A percentile compares a stretch with the other conserved stretches of the same genome.
These are phyloP conservation scores for Tiliacea citrago DNA, from an alignment of 2,888 invertebrate genomes.

Conservation along the genomic window DNA sequence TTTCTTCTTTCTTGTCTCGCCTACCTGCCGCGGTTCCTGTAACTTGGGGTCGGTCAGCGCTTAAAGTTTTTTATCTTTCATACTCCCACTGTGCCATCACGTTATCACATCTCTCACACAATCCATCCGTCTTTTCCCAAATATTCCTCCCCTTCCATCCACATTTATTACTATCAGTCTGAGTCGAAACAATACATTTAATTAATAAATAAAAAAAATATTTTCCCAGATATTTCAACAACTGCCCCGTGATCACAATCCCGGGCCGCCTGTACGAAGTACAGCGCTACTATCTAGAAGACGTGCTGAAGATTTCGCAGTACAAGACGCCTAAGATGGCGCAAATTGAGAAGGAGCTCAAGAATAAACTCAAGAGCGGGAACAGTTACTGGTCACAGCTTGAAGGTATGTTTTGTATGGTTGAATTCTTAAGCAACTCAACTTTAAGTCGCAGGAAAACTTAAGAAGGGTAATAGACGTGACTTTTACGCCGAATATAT, in stretches of 20 bases:
- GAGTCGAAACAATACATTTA: too few species aligned
- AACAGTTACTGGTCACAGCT: slow-evolving; percentile 86
- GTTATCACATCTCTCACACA: too few species aligned
- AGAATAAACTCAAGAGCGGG: slow-evolving; percentile 76
- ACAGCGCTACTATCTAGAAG: slow-evolving; percentile 94
- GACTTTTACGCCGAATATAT: too few species aligned
- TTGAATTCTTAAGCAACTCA: too few species aligned
- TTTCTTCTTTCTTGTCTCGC: too few species aligned
- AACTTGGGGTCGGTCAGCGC: too few species aligned
- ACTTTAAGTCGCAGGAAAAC: too few species aligned
- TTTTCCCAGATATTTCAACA: slow-evolving; percentile 94
- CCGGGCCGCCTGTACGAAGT: slow-evolving; percentile 95
- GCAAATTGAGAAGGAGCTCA: slow-evolving; percentile 80
- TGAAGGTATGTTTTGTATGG: slow-evolving; percentile 71
- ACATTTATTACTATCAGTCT: neutral
- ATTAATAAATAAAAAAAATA: too few species aligned
- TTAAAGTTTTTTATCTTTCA: too few species aligned
- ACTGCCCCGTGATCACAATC: slow-evolving; percentile 94
- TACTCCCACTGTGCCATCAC: too few species aligned
- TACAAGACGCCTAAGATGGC: slow-evolving; percentile 90
- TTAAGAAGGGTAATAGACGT: too few species aligned
- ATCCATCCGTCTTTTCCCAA: neutral
- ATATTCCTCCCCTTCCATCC: neutral
- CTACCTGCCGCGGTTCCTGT: too few species aligned
- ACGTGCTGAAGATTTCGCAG: slow-evolving; percentile 92